Evolutionary conservation across 2,888 invertebrate genomes (phyloP).

Genomic region (Biston betularia): DNA sequence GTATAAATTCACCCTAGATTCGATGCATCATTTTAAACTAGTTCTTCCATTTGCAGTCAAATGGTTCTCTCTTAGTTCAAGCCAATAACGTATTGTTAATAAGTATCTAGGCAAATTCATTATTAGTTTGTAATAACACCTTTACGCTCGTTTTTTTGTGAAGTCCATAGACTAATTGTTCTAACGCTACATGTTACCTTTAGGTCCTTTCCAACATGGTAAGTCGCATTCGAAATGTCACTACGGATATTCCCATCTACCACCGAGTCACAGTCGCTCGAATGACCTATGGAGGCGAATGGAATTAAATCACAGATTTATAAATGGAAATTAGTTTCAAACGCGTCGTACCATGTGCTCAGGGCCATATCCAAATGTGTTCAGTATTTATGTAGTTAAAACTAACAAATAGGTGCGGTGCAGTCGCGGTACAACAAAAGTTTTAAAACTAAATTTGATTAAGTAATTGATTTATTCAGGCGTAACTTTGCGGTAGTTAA

Average conservation of each 20-base stretch:
- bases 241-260: neutral
- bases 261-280: neutral
- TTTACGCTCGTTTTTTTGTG: neutral
- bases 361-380: neutral
- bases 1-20: too few species aligned
- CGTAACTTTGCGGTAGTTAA: too few species aligned
- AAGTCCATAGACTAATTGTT: neutral
- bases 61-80: neutral
- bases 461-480: too few species aligned
- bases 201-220: neutral
- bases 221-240: neutral
- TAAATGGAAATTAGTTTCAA: neutral
- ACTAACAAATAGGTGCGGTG: neutral
- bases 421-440: neutral
- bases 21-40: too few species aligned
- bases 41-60: too few species aligned
- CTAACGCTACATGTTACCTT: constrained; percentile 22
- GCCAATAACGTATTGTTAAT: constrained; percentile 8
- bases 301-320: neutral
- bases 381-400: neutral
- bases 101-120: neutral
- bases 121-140: constrained; percentile 2
- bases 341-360: neutral
- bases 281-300: neutral
- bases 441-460: neutral